Conservation (phyloP, 1,140 invertebrate genomes). For the Pantala flavescens region DNA sequence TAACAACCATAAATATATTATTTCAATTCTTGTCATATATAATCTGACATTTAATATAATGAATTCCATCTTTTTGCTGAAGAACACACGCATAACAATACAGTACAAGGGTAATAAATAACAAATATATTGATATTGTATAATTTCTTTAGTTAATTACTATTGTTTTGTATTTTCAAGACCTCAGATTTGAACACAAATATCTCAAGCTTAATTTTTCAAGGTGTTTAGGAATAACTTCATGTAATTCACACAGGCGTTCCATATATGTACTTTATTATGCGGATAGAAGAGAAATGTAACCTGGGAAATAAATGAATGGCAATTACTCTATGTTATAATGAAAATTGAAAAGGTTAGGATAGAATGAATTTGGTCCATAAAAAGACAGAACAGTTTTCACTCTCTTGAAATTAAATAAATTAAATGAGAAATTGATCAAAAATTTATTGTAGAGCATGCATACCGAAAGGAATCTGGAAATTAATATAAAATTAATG, state of each 20-base stretch:
- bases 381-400: no score
- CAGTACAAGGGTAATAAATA: slow-evolving; percentile 16
- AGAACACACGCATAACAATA: slow-evolving; percentile 15
- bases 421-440: no score
- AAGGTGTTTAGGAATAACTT: slow-evolving; percentile 11
- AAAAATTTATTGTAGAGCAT: no score
- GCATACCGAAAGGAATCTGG: no score
- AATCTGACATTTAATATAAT: slow-evolving; percentile 4
- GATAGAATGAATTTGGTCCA: no score
- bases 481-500: no score
- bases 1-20: slow-evolving; percentile 11
- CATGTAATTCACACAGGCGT: slow-evolving; percentile 5
- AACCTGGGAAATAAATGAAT: slow-evolving; percentile 9
- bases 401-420: no score
- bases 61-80: slow-evolving; percentile 12
- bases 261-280: slow-evolving; percentile 12
- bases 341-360: no score
- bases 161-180: slow-evolving; percentile 14
- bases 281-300: slow-evolving; percentile 14
- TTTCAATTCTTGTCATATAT: slow-evolving; percentile 12
- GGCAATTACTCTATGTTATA: slow-evolving; percentile 13
- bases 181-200: background rate
- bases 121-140: slow-evolving; percentile 10
- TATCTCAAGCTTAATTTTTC: background rate
- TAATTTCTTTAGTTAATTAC: background rate